Evolutionary conservation across 2,797 vertebrate species (phyloP), one percentile per base, ranked within the genome.

Genomic region (Oreochromis grahami): DNA sequence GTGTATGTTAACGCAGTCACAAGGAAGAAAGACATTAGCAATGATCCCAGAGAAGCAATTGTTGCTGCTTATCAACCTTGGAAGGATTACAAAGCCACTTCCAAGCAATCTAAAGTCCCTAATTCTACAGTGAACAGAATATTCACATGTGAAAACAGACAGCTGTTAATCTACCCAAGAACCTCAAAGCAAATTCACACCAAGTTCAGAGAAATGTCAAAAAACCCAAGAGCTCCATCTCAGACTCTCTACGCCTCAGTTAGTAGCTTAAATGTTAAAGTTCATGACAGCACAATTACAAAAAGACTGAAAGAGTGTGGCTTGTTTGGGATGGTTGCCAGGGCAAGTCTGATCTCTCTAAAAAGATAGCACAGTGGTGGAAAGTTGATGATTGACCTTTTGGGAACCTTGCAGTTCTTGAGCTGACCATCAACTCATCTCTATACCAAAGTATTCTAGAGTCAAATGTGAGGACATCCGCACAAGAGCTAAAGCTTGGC

Each of bases 1-100:
- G 5, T 41, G n/a, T 65, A 21, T 65, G 63, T 41, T 68, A 68
- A 68, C 36, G 15, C 36, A 41, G n/a, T 10, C 36, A n/a, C 36
- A 68, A 68, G 0, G 1, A 68, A 21, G 63, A 68, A 41, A 68
- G 12, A 14, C 12, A 0, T 1, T 41, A 68, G 63, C 36, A 24
- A 24, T 9, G 12, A 68, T 41, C 36, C 5, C n/a, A 68, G 63
- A 68, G 36, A 68, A 68, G 36, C 63, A 24, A 48, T 1, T 15
- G 14, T 7, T 48, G 43, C 43, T 48, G 14, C 14, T 14, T 15
- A 48, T 48, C 43, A 48, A 41, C 36, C 36, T 68, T 1, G 3
- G 12, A 68, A 41, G 63, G 36, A 24, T 38, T 38, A 21, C n/a
- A 21, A 38, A 38, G 34, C 11, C 34, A 21, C 19, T 65, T 65